These are phyloP conservation scores for Platycercus adscitus DNA, from an alignment of 2,113 vertebrate genomes.

Conservation along the genomic window DNA sequence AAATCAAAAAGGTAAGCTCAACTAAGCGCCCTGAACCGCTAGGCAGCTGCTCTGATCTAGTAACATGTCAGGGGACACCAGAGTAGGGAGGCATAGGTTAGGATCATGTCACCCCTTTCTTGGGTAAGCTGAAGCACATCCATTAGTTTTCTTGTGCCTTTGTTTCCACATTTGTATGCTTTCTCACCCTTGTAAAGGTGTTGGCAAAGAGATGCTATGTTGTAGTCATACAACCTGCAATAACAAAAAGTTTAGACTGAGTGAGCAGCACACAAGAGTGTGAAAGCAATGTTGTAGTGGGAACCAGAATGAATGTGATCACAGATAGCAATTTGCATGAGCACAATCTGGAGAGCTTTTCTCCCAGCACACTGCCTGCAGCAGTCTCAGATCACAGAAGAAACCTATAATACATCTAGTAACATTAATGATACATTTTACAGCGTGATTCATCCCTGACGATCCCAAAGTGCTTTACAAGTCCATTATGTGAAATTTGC, in stretches of 20 bases:
- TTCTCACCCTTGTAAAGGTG: constrained; percentile 42
- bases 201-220: constrained; percentile 42
- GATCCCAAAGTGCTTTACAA: not conserved
- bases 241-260: constrained; percentile 64
- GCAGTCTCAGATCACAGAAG: constrained; percentile 32
- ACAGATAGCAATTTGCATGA: constrained; percentile 62
- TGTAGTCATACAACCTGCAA: constrained; percentile 55
- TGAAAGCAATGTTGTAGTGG: constrained; percentile 63
- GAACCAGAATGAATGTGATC: constrained; percentile 59
- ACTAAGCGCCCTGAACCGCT: not conserved
- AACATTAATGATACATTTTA: constrained; percentile 18
- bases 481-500: not conserved
- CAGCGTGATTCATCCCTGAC: not conserved
- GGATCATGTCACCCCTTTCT: not conserved
- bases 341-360: constrained; percentile 62
- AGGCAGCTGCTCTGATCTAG: not conserved
- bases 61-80: not conserved
- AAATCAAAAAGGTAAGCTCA: not conserved
- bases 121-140: not conserved
- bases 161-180: constrained; percentile 18
- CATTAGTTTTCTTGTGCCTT: not conserved
- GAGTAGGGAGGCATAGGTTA: not conserved
- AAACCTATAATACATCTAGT: not conserved
- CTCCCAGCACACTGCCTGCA: constrained; percentile 38
- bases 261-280: constrained; percentile 41